phyloP scores from a whole-genome alignment of 2,113 vertebrate genomes.

The Blennius ocellaris region DNA sequence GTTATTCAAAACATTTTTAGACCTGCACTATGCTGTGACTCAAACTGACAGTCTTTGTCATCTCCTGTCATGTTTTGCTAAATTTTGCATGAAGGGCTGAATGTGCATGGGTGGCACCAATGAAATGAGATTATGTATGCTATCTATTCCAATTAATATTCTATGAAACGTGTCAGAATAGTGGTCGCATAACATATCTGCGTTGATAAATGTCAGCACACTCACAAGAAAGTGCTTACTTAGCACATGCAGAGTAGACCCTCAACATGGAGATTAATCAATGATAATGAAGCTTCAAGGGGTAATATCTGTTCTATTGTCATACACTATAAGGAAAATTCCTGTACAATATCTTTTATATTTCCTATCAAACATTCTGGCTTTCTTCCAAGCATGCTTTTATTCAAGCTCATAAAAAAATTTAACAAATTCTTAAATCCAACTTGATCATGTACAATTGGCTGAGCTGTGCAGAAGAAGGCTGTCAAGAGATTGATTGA shows the following conservation, averaged over 20 bases:
- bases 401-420: too few species aligned
- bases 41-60: constrained; percentile 54
- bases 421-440: too few species aligned
- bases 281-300: too few species aligned
- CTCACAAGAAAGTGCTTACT: not conserved
- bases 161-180: not conserved
- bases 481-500: constrained; percentile 49
- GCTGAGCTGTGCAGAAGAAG: constrained; percentile 33
- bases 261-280: too few species aligned
- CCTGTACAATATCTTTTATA: too few species aligned
- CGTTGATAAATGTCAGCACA: constrained; percentile 13
- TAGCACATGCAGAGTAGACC: too few species aligned
- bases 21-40: constrained; percentile 50
- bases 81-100: constrained; percentile 41
- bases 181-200: constrained; percentile 18
- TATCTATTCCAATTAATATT: constrained; percentile 9
- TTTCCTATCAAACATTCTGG: too few species aligned
- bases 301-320: too few species aligned
- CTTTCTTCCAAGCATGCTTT: too few species aligned
- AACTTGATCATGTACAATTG: constrained; percentile 25
- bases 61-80: constrained; percentile 24
- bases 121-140: constrained; percentile 20
- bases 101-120: constrained; percentile 5
- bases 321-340: too few species aligned
- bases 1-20: constrained; percentile 21